phyloP scores from a whole-genome alignment of 2,888 invertebrate genomes.

The Luperina testacea region DNA sequence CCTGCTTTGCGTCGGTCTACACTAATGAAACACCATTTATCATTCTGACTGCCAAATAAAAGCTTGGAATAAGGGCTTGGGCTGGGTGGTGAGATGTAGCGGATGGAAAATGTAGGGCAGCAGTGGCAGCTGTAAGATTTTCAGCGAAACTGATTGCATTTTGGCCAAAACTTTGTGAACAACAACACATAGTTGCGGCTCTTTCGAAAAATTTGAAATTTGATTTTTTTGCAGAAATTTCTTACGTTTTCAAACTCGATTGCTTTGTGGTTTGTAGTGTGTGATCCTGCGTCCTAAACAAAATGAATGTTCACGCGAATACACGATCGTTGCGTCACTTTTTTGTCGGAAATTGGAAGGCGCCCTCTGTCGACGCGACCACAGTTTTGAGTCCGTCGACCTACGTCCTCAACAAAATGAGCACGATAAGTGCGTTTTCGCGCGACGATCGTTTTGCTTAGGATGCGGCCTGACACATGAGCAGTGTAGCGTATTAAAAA shows the following conservation, averaged over 20 bases:
- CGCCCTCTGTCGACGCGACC: no score
- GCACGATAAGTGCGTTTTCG: no score
- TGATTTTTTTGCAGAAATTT: background rate
- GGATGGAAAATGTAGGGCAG: background rate
- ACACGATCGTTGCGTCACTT: no score
- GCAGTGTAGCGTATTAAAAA: background rate
- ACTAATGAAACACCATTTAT: conserved; percentile 88
- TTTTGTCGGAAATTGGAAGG: no score
- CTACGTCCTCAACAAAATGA: no score
- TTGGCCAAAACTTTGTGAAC: background rate
- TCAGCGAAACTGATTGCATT: background rate
- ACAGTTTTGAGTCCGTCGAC: no score
- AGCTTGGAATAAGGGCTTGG: conserved; percentile 72
- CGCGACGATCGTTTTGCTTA: no score
- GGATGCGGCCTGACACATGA: no score
- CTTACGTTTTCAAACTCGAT: background rate
- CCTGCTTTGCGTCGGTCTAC: conserved; percentile 74
- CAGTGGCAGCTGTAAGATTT: background rate
- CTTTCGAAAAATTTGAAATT: background rate
- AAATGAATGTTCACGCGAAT: no score
- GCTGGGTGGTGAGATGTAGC: conserved; percentile 36
- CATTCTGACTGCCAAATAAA: conserved; percentile 87
- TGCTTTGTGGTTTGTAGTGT: background rate
- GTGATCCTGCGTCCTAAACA: no score
- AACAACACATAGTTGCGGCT: background rate